Conservation (phyloP, 2,888 invertebrate species). For the Apeira syringaria region DNA sequence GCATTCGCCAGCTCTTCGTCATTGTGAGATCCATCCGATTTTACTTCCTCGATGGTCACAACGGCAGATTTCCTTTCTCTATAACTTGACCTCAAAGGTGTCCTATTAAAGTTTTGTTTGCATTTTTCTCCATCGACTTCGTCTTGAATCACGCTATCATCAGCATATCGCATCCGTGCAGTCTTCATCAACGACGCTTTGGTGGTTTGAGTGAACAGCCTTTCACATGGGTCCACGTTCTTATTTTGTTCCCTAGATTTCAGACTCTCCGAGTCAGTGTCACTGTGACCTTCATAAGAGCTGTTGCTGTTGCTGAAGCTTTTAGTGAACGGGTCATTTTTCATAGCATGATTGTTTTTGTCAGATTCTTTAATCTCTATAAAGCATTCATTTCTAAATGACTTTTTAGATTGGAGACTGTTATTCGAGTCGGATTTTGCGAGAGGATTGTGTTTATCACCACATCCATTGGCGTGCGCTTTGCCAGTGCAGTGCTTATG, state of each 20-base stretch:
- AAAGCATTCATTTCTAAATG: conserved; percentile 65
- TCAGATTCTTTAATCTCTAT: conserved; percentile 73
- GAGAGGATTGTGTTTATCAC: conserved; percentile 74
- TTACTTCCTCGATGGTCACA: conserved; percentile 77
- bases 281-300: conserved; percentile 86
- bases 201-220: conserved; percentile 82
- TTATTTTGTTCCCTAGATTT: conserved; percentile 63
- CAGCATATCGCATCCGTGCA: conserved; percentile 83
- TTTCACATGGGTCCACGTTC: conserved; percentile 69
- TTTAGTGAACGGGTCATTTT: conserved; percentile 66
- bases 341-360: conserved; percentile 52
- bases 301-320: conserved; percentile 85
- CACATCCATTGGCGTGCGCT: conserved; percentile 89
- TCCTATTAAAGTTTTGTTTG: conserved; percentile 62
- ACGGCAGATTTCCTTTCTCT: conserved; percentile 73
- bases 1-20: conserved; percentile 65
- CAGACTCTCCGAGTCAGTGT: conserved; percentile 85
- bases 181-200: conserved; percentile 85
- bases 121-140: conserved; percentile 73
- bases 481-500: conserved; percentile 90
- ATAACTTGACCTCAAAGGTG: conserved; percentile 66
- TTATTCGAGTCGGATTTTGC: conserved; percentile 75
- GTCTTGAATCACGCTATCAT: conserved; percentile 70
- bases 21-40: conserved; percentile 66
- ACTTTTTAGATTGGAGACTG: conserved; percentile 71